These are phyloP conservation scores for Synergus itoensis DNA, from an alignment of 2,888 invertebrate species.

Conservation along the genomic window DNA sequence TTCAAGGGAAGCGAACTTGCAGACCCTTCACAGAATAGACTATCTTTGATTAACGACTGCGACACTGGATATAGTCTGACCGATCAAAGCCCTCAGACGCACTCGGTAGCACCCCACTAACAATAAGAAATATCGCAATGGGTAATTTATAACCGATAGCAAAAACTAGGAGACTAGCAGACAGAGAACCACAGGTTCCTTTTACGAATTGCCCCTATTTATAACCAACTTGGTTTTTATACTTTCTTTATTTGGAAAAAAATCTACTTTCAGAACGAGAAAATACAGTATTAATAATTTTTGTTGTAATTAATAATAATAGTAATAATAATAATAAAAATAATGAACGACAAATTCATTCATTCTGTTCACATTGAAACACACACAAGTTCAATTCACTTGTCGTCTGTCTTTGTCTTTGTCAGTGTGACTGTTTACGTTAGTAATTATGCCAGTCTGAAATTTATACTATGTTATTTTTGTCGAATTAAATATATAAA, in stretches of 20 bases:
- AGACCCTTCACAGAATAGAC: conserved; percentile 45
- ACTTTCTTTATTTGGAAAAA: neutral
- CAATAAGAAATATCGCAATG: conserved; percentile 76
- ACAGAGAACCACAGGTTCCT: conserved; percentile 62
- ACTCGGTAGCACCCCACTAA: conserved; percentile 71
- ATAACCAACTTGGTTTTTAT: conserved; percentile 59
- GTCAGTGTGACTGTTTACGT: too few relatives aligned
- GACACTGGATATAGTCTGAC: conserved; percentile 66
- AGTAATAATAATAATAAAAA: too few relatives aligned
- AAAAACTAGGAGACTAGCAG: conserved; percentile 67
- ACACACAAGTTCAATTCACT: too few relatives aligned
- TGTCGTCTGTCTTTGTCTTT: too few relatives aligned
- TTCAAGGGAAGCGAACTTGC: conserved; percentile 36
- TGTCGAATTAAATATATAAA: too few relatives aligned
- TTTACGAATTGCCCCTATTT: conserved; percentile 73
- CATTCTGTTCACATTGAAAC: too few relatives aligned
- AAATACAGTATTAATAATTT: neutral
- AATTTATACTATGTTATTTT: too few relatives aligned
- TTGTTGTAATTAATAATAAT: too few relatives aligned
- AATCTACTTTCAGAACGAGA: neutral
- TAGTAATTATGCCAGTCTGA: too few relatives aligned
- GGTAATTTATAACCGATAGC: conserved; percentile 75
- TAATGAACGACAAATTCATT: too few relatives aligned
- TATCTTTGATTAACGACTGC: conserved; percentile 73
- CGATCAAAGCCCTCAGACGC: conserved; percentile 74